Conservation (phyloP, 2,797 vertebrate genomes). For the Acipenser ruthenus region DNA sequence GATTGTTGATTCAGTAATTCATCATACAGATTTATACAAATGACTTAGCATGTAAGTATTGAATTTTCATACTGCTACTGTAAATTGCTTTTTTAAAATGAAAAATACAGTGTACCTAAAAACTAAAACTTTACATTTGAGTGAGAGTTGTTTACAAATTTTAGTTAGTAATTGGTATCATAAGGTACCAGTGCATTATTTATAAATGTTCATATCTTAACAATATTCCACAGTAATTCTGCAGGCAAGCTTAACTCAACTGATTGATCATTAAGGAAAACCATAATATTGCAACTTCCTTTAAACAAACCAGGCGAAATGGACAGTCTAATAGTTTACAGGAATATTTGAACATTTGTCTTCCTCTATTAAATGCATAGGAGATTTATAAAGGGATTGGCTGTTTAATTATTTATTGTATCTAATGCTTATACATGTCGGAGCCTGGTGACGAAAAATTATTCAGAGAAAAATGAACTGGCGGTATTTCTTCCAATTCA, state of each 20-base stretch:
- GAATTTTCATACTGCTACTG: constrained; percentile 14
- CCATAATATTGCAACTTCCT: background rate
- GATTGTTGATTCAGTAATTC: constrained; percentile 11
- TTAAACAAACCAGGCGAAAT: background rate
- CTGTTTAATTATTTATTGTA: background rate
- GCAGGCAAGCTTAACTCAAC: background rate
- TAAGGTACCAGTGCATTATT: constrained; percentile 1
- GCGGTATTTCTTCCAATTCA: background rate
- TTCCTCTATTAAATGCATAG: background rate
- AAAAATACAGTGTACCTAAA: background rate
- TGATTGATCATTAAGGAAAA: constrained; percentile 6
- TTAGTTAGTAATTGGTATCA: background rate
- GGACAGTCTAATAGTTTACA: background rate
- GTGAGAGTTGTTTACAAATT: background rate
- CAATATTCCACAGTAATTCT: constrained; percentile 3
- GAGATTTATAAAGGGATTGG: background rate
- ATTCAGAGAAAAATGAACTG: background rate
- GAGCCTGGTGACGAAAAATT: background rate
- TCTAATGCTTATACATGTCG: background rate
- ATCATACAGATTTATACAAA: constrained; percentile 10
- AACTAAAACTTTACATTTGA: background rate
- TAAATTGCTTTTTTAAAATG: constrained; percentile 2
- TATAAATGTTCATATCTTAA: constrained; percentile 2
- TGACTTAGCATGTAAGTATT: constrained; percentile 12
- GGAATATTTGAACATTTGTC: background rate